phyloP scores from a whole-genome alignment of 1,140 invertebrate species.

The Lucilia cuprina region DNA sequence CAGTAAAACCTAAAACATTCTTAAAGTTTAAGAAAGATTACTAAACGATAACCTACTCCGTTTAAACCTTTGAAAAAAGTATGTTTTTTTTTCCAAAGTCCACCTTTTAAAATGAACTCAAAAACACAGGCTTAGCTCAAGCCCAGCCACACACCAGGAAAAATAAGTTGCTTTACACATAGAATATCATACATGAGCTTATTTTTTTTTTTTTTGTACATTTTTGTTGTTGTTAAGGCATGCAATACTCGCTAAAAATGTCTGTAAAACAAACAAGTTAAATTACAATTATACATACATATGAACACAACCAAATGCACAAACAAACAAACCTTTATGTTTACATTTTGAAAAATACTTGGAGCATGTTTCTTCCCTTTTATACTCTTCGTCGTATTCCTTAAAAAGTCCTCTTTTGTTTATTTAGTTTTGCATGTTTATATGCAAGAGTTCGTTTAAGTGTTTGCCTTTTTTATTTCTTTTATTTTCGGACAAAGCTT shows the following conservation, averaged over 20 bases:
- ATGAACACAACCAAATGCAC: not conserved
- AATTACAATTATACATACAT: not conserved
- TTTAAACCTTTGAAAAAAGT: not conserved
- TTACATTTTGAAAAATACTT: too few species aligned
- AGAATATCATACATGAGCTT: constrained; percentile 15
- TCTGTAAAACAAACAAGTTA: constrained; percentile 31
- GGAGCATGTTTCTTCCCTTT: too few species aligned
- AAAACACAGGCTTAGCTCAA: not conserved
- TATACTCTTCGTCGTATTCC: too few species aligned
- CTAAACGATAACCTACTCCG: not conserved
- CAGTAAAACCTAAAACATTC: not conserved
- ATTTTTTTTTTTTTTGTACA: not conserved
- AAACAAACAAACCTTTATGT: not conserved
- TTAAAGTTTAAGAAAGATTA: not conserved
- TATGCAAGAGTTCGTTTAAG: too few species aligned
- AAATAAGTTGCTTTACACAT: constrained; percentile 33
- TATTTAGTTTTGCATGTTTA: too few species aligned
- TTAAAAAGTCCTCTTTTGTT: too few species aligned
- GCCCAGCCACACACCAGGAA: constrained; percentile 24
- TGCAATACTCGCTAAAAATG: constrained; percentile 18
- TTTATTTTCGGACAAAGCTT: too few species aligned
- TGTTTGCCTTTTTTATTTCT: too few species aligned
- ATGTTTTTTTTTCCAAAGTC: not conserved
- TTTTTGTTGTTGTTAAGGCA: not conserved
- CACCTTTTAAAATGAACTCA: not conserved